Conservation (phyloP, 1,140 invertebrate genomes). For the Arion vulgaris region DNA sequence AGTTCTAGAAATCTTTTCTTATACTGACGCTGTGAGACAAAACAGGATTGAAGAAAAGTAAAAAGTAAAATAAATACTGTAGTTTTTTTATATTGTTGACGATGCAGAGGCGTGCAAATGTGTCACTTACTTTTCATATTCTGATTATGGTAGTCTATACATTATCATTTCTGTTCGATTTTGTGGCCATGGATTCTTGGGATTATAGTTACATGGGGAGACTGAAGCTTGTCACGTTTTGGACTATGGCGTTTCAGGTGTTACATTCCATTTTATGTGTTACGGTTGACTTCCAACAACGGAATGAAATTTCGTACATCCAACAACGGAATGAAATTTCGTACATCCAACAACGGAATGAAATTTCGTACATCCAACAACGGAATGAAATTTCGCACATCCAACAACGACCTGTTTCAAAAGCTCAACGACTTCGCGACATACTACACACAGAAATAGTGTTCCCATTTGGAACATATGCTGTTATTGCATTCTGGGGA, state of each 20-base stretch:
- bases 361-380: neutral
- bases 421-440: neutral
- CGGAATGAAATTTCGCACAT: neutral
- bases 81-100: neutral
- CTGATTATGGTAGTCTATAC: neutral
- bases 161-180: neutral
- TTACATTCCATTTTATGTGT: neutral
- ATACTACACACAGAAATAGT: neutral
- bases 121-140: neutral
- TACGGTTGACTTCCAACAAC: neutral
- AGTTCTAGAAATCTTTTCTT: too few species aligned
- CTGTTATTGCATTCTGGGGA: neutral
- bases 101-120: neutral
- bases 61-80: too few species aligned
- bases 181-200: neutral
- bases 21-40: too few species aligned
- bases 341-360: neutral
- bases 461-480: neutral
- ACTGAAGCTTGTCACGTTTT: neutral
- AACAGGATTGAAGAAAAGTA: too few species aligned
- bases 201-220: conserved; percentile 7
- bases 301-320: neutral
- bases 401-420: neutral
- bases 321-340: neutral
- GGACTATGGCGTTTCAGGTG: neutral